Percentiles rank a stretch among this genome's conserved stretches.
Conservation (phyloP, 2,113 vertebrate genomes). For the Bufo bufo region DNA sequence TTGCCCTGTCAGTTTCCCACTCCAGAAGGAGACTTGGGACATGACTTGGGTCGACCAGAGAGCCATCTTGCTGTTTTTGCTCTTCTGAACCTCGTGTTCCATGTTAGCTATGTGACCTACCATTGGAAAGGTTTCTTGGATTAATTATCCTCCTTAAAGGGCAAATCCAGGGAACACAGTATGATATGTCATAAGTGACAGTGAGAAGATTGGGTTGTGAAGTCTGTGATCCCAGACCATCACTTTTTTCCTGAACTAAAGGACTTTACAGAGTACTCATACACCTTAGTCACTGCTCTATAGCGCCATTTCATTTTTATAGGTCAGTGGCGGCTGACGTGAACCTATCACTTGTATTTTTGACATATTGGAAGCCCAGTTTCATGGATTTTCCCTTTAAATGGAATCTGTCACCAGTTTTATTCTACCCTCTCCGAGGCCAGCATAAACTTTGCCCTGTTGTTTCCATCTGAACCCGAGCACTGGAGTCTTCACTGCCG, state of each 20-base stretch:
- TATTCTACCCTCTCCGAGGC: no score
- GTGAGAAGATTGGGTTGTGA: neutral
- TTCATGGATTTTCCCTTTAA: no score
- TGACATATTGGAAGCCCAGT: no score
- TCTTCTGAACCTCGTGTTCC: neutral
- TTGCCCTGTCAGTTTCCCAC: neutral
- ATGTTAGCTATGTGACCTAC: neutral
- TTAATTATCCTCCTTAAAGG: neutral
- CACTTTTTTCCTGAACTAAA: neutral
- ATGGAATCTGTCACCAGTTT: no score
- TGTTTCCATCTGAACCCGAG: no score
- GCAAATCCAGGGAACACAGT: neutral
- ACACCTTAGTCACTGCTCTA: neutral
- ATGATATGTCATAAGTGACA: neutral
- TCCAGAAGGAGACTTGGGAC: neutral
- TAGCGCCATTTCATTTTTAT: no score
- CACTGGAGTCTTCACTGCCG: no score
- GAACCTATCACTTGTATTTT: no score
- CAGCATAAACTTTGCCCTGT: no score
- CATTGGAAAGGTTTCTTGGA: neutral
- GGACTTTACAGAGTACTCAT: neutral
- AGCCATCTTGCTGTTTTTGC: neutral
- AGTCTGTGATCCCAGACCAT: neutral
- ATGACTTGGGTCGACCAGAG: neutral
- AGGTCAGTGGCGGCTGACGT: no score